phyloP scores from a whole-genome alignment of 2,888 invertebrate species.

The Thelaira solivaga region DNA sequence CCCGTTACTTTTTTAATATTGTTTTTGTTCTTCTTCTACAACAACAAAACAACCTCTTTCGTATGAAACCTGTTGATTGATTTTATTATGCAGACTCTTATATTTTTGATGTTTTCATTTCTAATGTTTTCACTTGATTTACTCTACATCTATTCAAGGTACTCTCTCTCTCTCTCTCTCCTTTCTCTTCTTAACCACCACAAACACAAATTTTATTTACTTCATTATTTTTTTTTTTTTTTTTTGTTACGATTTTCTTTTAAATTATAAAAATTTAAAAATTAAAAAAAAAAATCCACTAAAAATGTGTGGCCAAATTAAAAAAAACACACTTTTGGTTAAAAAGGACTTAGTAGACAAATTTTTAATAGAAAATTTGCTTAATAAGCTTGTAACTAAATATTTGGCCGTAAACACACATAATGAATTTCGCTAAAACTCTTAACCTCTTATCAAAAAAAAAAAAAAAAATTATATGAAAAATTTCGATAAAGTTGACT shows the following conservation, averaged over 20 bases:
- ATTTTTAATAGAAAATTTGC: too few species aligned
- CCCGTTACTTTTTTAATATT: slow-evolving; percentile 37
- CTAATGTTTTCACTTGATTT: slow-evolving; percentile 78
- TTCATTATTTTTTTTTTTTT: slow-evolving; percentile 55
- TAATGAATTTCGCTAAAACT: too few species aligned
- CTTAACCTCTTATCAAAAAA: too few species aligned
- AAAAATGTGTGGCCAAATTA: too few species aligned
- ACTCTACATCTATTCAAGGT: slow-evolving; percentile 78
- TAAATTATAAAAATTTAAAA: not conserved
- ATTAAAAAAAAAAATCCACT: too few species aligned
- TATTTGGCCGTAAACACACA: too few species aligned
- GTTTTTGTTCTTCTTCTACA: slow-evolving; percentile 46
- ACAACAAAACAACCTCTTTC: slow-evolving; percentile 39
- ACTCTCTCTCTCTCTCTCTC: slow-evolving; percentile 65
- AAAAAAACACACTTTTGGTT: too few species aligned
- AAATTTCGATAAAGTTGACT: too few species aligned
- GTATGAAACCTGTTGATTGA: slow-evolving; percentile 50
- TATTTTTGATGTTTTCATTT: slow-evolving; percentile 78
- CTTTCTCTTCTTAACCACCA: slow-evolving; percentile 27
- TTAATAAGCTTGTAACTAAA: too few species aligned
- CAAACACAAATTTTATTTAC: slow-evolving; percentile 20
- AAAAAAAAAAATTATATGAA: too few species aligned
- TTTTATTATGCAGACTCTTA: slow-evolving; percentile 74
- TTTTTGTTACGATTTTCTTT: not conserved
- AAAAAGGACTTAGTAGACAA: too few species aligned